Percentiles rank a stretch among this genome's conserved stretches.
Conservation (phyloP, 2,888 invertebrate species). For the Pegoplata infirma region DNA sequence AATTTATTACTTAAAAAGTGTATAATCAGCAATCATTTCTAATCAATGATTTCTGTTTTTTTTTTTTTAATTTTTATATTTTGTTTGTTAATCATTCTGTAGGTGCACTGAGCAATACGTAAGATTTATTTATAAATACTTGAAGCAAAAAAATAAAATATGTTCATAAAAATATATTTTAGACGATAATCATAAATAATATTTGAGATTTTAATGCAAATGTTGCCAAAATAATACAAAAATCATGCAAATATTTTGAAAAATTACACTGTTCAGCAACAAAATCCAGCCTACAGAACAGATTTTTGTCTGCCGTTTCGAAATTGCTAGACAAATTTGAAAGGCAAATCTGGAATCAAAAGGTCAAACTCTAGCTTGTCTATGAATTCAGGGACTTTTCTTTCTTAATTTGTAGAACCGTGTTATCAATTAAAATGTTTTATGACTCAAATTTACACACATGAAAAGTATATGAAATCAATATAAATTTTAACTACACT, state of each 20-base stretch:
- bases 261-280: no score
- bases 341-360: no score
- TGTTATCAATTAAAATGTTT: neutral
- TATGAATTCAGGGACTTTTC: no score
- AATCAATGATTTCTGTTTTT: slow-evolving; percentile 13
- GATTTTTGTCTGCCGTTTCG: no score
- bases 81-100: neutral
- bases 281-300: no score
- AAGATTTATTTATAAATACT: slow-evolving; percentile 28
- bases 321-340: no score
- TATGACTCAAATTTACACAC: neutral
- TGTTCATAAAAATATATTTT: no score
- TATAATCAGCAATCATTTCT: slow-evolving; percentile 19
- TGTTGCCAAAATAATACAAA: neutral
- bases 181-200: slow-evolving; percentile 3
- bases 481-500: neutral
- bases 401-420: no score
- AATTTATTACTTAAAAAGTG: slow-evolving; percentile 31
- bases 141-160: neutral
- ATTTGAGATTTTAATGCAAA: neutral
- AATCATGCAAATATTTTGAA: neutral
- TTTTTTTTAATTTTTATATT: neutral
- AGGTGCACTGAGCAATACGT: neutral
- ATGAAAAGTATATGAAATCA: no score
- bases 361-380: no score